Conservation (phyloP, 2,113 vertebrate species). For the Peromyscus californicus region DNA sequence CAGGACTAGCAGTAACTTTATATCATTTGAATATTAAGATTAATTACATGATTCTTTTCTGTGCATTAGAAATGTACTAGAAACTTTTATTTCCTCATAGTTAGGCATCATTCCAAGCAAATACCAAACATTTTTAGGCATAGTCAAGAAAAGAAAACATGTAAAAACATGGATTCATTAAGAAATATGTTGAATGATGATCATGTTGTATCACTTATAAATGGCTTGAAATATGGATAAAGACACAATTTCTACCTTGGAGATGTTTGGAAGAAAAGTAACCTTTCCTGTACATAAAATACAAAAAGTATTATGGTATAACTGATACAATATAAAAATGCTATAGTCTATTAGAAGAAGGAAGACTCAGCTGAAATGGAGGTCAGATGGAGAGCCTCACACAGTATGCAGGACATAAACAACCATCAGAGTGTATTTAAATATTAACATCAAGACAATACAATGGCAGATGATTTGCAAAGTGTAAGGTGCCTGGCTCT, state of each 20-base stretch:
- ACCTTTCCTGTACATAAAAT: background rate
- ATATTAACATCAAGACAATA: background rate
- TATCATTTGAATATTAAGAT: background rate
- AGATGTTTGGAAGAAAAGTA: background rate
- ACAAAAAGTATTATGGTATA: background rate
- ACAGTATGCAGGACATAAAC: background rate
- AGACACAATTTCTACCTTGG: background rate
- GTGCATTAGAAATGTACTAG: background rate
- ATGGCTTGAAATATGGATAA: background rate
- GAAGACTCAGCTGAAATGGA: background rate
- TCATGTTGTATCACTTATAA: background rate
- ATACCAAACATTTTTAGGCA: background rate
- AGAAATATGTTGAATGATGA: background rate
- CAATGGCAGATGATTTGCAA: background rate
- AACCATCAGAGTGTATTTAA: background rate
- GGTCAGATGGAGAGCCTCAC: background rate
- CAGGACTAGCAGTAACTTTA: slow-evolving; percentile 6
- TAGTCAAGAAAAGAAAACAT: background rate
- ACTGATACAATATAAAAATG: background rate
- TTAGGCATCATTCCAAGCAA: background rate
- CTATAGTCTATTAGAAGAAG: background rate
- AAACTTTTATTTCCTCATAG: background rate
- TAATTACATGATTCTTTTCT: background rate
- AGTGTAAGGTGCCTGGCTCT: background rate
- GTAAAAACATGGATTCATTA: background rate